Base-by-base conservation (phyloP, 2,113 vertebrate genomes). In the Chlamydotis undulata region DNA sequence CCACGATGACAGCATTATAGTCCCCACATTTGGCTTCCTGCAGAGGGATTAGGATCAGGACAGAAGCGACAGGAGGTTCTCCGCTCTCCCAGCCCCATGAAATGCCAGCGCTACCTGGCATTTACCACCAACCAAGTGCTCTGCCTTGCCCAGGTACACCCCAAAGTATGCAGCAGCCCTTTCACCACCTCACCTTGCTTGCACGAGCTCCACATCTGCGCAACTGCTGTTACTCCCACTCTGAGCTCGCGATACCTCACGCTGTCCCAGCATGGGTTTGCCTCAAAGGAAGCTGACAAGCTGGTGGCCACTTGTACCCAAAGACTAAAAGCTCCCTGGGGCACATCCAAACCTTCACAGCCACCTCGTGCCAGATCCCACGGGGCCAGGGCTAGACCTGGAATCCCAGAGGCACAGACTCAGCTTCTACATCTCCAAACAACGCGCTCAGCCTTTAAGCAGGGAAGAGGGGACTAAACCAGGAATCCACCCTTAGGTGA, bases 1-100 rank as follows among this genome's bases (percentile, higher is more conserved):
- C 99, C 90, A 99, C 99, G 11, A 99, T 86, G 8, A 99, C 98
- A 2, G 99, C 99, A 0, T 96, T 98, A 91, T 99, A 98, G 56
- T 98, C 97, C 33, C 99, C 99, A 91, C 98, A 99, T 59, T 57
- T 98, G 12, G 97, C 96, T 97, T 99, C 99, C 99, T 99, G 92
- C 69, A 81, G 89, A 94, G 63, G 29, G 25, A 77, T 87, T 8
- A 33, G 35, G 89, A 64, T 93, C 43, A 83, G 47, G 12, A 74
- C 4, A 74, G 83, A 68, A 26, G 26, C 1, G 2, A 52, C 23
- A 60, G 26, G 43, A 68, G 33, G 25, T 47, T 84, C 28, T 74
- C 24, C 2, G 1, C 55, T 37, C 33, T 79, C 71, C 39, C 67
- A 76, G 6, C 11, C 14, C 16, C 49, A 43, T 0, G 0, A 69